Evolutionary conservation across 2,113 vertebrate genomes (phyloP), one percentile per base, ranked within the genome.

Genomic region (Microtus montanus): DNA sequence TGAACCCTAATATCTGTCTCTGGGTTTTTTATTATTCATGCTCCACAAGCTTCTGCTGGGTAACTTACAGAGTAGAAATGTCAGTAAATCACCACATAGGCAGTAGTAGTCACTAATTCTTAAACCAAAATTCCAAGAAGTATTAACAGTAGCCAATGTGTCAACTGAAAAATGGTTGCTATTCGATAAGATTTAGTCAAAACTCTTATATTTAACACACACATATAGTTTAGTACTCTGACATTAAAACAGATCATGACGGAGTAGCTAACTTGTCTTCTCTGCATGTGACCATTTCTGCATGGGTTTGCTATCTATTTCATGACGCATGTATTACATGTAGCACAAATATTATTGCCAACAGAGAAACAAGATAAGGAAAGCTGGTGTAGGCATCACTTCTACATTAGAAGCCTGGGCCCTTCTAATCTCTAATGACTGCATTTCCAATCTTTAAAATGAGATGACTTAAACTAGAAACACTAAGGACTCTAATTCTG

Each of bases 181-280:
- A 58, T 68, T 70, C 20, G 30, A 47, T 17, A 92, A 88, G 88
- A 63, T 80, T 85, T 90, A 75, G 79, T n/a, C 44, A 77, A 93
- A 93, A 73, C 4, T 61, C 17, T 41, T 77, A 14, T 7, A 82
- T 70, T 91, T n/a, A 52, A 82, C 4, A 66, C 26, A 24, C 89
- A 82, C n/a, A 78, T 77, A 33, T 71, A 58, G 58, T 77, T 94
- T 77, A 77, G 10, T 86, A n/a, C 3, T 54, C 19, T 12, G 86
- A 3, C 13, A 35, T n/a, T 41, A 75, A 4, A 86, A 70, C 44
- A 84, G n/a, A 82, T 17, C 64, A 54, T 52, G 66, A 66, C 30
- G 78, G 44, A 54, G 6, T 9, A 12, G 30, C 49, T 52, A 52
- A 12, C 26, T 6, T 82, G 15, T 49, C 19, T 38, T 61, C 33